Conservation (phyloP, 2,888 invertebrate species). For the Apamea anceps region DNA sequence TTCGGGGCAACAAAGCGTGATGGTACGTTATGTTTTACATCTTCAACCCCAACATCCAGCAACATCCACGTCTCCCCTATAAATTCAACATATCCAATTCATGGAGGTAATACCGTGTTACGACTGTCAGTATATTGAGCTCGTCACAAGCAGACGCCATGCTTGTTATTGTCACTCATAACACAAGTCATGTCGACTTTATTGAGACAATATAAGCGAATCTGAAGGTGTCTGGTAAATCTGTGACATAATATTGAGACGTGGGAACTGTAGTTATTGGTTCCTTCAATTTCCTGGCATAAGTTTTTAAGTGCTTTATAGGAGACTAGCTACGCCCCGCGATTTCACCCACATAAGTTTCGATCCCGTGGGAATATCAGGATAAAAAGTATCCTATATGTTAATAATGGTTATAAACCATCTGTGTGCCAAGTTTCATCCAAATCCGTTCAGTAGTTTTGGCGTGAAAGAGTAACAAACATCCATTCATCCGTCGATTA, state of each 20-base stretch:
- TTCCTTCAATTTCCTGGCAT: not conserved
- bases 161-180: constrained; percentile 43
- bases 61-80: not conserved
- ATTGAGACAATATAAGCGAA: constrained; percentile 39
- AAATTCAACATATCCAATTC: constrained; percentile 19
- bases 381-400: too few relatives aligned
- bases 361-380: too few relatives aligned
- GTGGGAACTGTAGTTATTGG: not conserved
- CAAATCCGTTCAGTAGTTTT: too few relatives aligned
- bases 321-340: too few relatives aligned
- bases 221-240: not conserved
- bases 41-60: not conserved
- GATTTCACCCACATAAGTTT: too few relatives aligned
- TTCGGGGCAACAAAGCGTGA: not conserved
- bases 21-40: not conserved
- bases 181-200: constrained; percentile 28
- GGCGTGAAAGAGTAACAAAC: too few relatives aligned
- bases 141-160: constrained; percentile 22
- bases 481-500: too few relatives aligned
- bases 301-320: not conserved
- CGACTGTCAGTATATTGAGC: constrained; percentile 14
- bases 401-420: too few relatives aligned
- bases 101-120: constrained; percentile 29
- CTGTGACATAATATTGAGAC: not conserved
- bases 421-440: too few relatives aligned